These are phyloP conservation scores for Epinotia demarniana DNA, from an alignment of 2,888 invertebrate genomes.

Conservation along the genomic window DNA sequence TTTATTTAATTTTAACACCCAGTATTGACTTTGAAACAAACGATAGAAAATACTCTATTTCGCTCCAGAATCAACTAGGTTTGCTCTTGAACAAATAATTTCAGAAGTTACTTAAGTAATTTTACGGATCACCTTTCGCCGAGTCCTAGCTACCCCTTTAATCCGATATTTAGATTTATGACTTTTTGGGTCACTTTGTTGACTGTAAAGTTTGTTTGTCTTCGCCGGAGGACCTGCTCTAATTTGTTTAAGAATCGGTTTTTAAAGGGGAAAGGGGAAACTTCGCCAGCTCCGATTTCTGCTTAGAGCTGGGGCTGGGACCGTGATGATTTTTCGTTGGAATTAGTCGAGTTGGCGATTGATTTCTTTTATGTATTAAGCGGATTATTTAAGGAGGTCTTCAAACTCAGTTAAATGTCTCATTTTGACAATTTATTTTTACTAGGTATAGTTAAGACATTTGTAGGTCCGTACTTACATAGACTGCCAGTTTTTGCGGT, in stretches of 20 bases:
- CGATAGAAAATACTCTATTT: background rate
- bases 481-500: too few relatives aligned
- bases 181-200: background rate
- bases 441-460: too few relatives aligned
- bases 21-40: conserved; percentile 17
- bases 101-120: conserved; percentile 14
- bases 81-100: conserved; percentile 1
- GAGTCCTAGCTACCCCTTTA: background rate
- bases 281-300: background rate
- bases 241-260: background rate
- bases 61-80: background rate
- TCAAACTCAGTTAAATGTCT: too few relatives aligned
- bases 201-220: background rate
- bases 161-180: conserved; percentile 5
- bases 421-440: too few relatives aligned
- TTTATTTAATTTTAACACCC: conserved; percentile 17
- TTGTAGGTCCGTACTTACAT: too few relatives aligned
- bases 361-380: background rate
- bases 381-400: background rate
- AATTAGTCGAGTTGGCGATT: background rate
- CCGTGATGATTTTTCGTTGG: background rate
- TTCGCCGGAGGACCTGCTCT: background rate
- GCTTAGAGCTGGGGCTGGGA: background rate
- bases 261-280: background rate
- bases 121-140: conserved; percentile 5